Evolutionary conservation across 2,888 invertebrate species (phyloP).

Genomic region (Papilio gigon): DNA sequence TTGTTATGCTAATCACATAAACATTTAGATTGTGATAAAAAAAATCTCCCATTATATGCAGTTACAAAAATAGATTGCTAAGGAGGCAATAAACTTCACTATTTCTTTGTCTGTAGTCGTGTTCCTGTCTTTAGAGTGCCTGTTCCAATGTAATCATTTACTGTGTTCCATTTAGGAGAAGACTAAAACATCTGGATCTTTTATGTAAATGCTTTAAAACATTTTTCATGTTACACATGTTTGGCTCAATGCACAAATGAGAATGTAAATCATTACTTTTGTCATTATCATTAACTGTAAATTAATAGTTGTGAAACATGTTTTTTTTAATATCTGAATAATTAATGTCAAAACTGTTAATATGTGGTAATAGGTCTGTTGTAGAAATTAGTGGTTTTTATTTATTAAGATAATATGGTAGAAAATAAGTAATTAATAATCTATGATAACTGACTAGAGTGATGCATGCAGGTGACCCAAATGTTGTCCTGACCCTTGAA

Average conservation of each 20-base stretch:
- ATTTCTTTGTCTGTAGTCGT: constrained; percentile 15
- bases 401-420: too few species aligned
- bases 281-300: not conserved
- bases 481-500: too few species aligned
- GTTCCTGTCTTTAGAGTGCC: constrained; percentile 11
- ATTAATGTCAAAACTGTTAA: too few species aligned
- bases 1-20: not conserved
- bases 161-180: too few species aligned
- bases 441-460: too few species aligned
- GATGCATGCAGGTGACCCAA: too few species aligned
- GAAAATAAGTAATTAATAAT: too few species aligned
- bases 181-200: not conserved
- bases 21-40: constrained; percentile 1
- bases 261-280: not conserved
- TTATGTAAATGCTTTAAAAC: not conserved
- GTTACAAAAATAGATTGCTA: constrained; percentile 24
- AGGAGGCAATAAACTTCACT: constrained; percentile 19
- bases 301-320: not conserved
- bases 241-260: too few species aligned
- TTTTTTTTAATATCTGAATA: too few species aligned
- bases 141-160: not conserved
- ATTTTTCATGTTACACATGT: too few species aligned
- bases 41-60: not conserved
- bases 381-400: too few species aligned
- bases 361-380: too few species aligned